Conservation (phyloP, 2,113 vertebrate genomes). For the Platysteira castanea region DNA sequence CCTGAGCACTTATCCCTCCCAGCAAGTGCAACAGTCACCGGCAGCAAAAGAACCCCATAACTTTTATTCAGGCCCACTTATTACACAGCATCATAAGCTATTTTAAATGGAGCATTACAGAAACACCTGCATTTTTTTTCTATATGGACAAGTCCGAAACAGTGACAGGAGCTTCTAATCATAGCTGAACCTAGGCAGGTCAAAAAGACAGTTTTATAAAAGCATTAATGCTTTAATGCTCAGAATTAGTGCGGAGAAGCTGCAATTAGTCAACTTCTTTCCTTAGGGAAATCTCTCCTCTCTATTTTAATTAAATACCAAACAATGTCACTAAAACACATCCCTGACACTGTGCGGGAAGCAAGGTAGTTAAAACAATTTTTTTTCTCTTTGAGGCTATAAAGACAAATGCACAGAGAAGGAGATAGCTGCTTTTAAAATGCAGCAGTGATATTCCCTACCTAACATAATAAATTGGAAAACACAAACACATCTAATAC, state of each 20-base stretch:
- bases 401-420: not conserved
- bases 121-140: not conserved
- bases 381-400: not conserved
- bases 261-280: not conserved
- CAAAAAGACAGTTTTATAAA: not conserved
- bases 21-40: not conserved
- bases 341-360: not conserved
- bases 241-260: not conserved
- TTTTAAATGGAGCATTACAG: not conserved
- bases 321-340: slow-evolving; percentile 3
- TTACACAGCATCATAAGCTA: not conserved
- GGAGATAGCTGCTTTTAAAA: not conserved
- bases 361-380: not conserved
- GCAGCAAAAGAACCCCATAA: not conserved
- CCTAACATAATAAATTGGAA: not conserved
- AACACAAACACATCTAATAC: not conserved
- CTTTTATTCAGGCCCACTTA: not conserved
- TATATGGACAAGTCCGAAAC: not conserved
- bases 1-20: not conserved
- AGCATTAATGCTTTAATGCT: not conserved
- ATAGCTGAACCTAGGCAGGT: not conserved
- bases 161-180: not conserved
- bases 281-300: not conserved
- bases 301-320: slow-evolving; percentile 25
- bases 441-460: not conserved